These are phyloP conservation scores for Amblyornis subalaris DNA, from an alignment of 2,113 vertebrate genomes.

Conservation along the genomic window DNA sequence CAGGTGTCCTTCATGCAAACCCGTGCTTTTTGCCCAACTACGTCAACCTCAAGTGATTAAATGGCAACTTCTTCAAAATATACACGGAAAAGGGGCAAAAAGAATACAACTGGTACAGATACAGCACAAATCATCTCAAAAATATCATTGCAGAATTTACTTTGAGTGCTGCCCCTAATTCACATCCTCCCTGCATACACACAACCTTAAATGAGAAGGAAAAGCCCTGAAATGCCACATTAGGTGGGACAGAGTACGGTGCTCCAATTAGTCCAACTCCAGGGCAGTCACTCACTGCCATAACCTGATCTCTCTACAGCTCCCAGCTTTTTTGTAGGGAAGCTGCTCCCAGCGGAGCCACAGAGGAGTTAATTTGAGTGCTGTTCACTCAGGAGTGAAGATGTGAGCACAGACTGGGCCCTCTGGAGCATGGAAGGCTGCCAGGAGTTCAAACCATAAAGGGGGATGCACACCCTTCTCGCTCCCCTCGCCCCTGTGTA, in stretches of 20 bases:
- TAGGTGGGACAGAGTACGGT: background rate
- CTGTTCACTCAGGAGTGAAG: background rate
- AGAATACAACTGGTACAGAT: background rate
- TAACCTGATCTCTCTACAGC: background rate
- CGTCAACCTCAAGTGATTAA: background rate
- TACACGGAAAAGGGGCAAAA: accelerated
- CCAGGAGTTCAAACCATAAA: background rate
- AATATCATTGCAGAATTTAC: background rate
- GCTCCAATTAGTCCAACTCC: background rate
- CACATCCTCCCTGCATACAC: background rate
- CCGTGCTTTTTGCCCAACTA: background rate
- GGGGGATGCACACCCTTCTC: background rate
- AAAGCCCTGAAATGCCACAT: background rate
- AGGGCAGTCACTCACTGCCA: background rate
- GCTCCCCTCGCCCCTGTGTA: background rate
- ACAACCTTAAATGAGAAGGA: background rate
- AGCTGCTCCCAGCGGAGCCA: background rate
- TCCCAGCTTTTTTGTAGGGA: background rate
- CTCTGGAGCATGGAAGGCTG: background rate
- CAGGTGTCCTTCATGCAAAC: background rate
- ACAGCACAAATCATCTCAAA: background rate
- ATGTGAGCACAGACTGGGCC: background rate
- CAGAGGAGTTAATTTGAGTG: background rate
- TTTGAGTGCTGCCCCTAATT: background rate
- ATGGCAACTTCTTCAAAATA: background rate